phyloP scores from a whole-genome alignment of 1,140 invertebrate genomes.

The Lanistes nyassanus region DNA sequence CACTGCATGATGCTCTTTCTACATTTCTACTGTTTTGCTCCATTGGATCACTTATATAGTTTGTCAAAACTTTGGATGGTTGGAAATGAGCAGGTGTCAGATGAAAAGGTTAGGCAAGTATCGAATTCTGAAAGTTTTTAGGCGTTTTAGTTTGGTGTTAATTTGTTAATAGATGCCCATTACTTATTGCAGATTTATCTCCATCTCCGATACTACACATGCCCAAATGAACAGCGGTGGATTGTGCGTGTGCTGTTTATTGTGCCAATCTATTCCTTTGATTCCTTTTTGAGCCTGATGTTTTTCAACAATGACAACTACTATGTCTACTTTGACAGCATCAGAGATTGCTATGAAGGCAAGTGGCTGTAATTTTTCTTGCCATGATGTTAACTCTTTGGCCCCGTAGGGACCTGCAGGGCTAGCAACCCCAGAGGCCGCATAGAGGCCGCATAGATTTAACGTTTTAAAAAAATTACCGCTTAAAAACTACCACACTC shows the following conservation, averaged over 20 bases:
- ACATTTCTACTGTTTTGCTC: no score
- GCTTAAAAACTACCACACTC: no score
- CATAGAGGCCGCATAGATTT: no score
- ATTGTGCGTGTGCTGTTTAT: slow-evolving; percentile 99
- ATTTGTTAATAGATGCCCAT: not conserved
- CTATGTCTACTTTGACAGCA: slow-evolving; percentile 99
- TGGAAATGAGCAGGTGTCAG: no score
- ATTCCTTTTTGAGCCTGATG: slow-evolving; percentile 97
- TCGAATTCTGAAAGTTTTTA: not conserved
- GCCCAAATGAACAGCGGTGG: slow-evolving; percentile 98
- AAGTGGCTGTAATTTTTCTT: slow-evolving; percentile 48
- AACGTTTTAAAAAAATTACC: no score
- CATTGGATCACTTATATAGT: no score
- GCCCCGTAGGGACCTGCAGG: no score
- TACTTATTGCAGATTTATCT: slow-evolving; percentile 87
- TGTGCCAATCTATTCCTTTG: slow-evolving; percentile 97
- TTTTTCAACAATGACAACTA: slow-evolving; percentile 99
- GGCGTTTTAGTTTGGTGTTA: not conserved
- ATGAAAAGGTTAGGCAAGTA: no score
- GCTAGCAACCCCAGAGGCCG: no score
- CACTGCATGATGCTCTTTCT: no score
- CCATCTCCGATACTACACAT: slow-evolving; percentile 83
- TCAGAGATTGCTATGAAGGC: slow-evolving; percentile 99
- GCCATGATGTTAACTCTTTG: no score
- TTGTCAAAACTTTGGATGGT: no score